Percentiles rank a stretch among this genome's conserved stretches.
Evolutionary conservation across 2,888 invertebrate genomes (phyloP).

Genomic region (Agriopis marginaria): DNA sequence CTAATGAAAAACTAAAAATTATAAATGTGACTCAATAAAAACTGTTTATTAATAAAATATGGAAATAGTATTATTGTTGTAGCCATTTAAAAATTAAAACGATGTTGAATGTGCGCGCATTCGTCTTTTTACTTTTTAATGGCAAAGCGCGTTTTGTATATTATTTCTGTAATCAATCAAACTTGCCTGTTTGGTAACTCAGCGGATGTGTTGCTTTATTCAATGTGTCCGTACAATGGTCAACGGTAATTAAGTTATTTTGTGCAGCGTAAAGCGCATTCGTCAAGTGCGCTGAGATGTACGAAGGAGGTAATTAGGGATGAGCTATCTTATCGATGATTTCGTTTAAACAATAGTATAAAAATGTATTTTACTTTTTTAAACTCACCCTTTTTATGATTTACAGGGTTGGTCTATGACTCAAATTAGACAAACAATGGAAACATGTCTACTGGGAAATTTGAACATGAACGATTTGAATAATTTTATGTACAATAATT

Average conservation of each 20-base stretch:
- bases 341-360: background rate
- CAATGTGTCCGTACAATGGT: slow-evolving; percentile 40
- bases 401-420: too few species aligned
- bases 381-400: too few species aligned
- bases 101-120: background rate
- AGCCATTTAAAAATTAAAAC: slow-evolving; percentile 6
- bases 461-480: too few species aligned
- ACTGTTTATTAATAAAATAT: slow-evolving; percentile 17
- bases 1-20: too few species aligned
- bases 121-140: slow-evolving; percentile 8
- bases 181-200: slow-evolving; percentile 32
- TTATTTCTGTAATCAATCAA: slow-evolving; percentile 43
- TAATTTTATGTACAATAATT: too few species aligned
- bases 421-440: too few species aligned
- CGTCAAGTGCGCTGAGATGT: slow-evolving; percentile 74
- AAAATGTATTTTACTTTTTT: too few species aligned
- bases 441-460: too few species aligned
- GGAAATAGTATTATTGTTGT: slow-evolving; percentile 7
- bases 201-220: slow-evolving; percentile 46
- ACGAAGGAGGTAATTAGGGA: slow-evolving; percentile 49
- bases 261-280: slow-evolving; percentile 72
- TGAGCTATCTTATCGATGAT: background rate
- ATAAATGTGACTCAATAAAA: slow-evolving; percentile 1
- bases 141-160: slow-evolving; percentile 11
- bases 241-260: slow-evolving; percentile 63